Base-by-base conservation (phyloP, 2,113 vertebrate genomes). In the Elephas maximus region DNA sequence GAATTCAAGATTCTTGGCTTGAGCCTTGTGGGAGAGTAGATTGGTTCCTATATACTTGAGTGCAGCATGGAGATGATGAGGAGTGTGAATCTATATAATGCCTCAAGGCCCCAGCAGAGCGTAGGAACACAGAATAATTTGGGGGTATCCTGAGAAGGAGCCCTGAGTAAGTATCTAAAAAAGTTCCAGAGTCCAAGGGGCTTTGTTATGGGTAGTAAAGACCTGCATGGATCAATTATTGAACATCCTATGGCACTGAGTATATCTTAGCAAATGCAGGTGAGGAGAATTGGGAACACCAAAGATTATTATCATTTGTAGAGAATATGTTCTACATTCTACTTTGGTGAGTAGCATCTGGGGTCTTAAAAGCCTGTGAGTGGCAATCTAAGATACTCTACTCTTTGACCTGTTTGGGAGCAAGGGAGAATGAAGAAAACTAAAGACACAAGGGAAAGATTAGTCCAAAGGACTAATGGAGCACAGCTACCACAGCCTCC, bases 61-160 rank as follows among this genome's bases (percentile, higher is more conserved):
- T 83, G n/a, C 21, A 8, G 8, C 3, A 1, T 0, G 24, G 44
- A 81, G 11, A 51, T 33, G 24, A 7, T 15, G 23, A 33, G 8
- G 5, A 67, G 6, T 5, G n/a, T 23, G 26, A 37, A 5, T 45
- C 5, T 15, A 1, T 1, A 37, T 3, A 57, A 48, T 24, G n/a
- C 5, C 6, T 45, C 9, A 12, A 4, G 7, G 4, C 8, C 37
- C 2, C 21, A 44, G 15, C 5, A 28, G 71, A 14, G 2, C 1
- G 3, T 7, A 4, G 44, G 67, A 53, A 7, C 51, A 51, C 24
- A 48, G 18, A 28, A 41, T 8, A 6, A 60, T 26, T 48, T 45
- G 24, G 21, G n/a, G 9, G 79, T 78, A 33, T 63, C 71, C 67
- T 41, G 24, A 24, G 24, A 91, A 51, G 2, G 8, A 12, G 30